Evolutionary conservation across 2,113 vertebrate genomes (phyloP).

Genomic region (Tympanuchus pallidicinctus): DNA sequence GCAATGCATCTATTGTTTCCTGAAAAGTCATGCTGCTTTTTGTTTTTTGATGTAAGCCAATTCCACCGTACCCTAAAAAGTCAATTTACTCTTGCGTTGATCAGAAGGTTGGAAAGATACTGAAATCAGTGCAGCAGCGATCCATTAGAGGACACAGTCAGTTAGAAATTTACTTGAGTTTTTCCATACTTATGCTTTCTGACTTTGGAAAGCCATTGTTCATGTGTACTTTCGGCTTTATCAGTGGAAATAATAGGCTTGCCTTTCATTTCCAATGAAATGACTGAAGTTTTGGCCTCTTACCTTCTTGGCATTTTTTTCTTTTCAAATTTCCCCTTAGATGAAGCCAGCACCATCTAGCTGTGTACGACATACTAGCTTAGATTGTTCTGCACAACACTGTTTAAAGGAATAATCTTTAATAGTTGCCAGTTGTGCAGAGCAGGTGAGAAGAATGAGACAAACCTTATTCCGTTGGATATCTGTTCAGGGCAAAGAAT

Average conservation of each 20-base stretch:
- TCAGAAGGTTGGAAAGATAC: background rate
- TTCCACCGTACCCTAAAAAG: background rate
- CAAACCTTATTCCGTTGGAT: slow-evolving; percentile 22
- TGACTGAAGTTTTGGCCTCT: background rate
- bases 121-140: background rate
- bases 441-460: slow-evolving; percentile 32
- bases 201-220: background rate
- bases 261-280: background rate
- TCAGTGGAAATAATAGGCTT: background rate
- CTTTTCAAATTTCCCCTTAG: background rate
- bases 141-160: background rate
- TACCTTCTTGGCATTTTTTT: background rate
- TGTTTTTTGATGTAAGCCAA: background rate
- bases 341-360: background rate
- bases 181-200: background rate
- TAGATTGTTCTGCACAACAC: background rate
- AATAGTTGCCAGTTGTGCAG: background rate
- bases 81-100: background rate
- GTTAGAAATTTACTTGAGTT: background rate
- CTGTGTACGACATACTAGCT: background rate
- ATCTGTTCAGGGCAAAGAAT: slow-evolving; percentile 41
- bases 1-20: background rate
- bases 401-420: background rate
- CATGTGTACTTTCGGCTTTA: background rate
- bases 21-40: background rate